Percentiles rank a stretch among this genome's conserved stretches.
These are phyloP conservation scores for Tamias sibiricus DNA, from an alignment of 2,113 vertebrate genomes.

Conservation along the genomic window DNA sequence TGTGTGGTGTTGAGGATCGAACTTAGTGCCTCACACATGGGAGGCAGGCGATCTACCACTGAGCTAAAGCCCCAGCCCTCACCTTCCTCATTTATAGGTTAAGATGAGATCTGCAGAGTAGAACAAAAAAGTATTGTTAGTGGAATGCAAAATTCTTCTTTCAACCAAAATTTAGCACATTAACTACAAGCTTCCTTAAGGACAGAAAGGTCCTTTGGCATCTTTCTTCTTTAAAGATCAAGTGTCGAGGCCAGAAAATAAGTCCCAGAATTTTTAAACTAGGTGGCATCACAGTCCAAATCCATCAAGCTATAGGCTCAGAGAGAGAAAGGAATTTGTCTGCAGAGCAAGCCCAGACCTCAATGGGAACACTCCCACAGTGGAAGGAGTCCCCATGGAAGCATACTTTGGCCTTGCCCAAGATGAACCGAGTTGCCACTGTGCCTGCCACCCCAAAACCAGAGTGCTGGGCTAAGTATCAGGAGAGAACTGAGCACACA, in stretches of 20 bases:
- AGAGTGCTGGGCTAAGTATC: neutral
- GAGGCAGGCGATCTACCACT: too few relatives aligned
- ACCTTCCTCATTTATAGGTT: neutral
- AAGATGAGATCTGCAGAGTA: neutral
- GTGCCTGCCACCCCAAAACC: neutral
- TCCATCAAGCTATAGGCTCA: neutral
- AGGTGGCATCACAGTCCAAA: neutral
- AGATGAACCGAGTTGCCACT: neutral
- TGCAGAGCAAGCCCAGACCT: neutral
- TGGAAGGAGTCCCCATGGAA: neutral
- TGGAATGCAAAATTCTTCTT: slow-evolving; percentile 9
- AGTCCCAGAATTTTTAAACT: neutral
- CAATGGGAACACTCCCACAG: neutral
- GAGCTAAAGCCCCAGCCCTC: too few relatives aligned
- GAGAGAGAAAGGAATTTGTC: neutral
- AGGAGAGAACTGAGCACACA: neutral
- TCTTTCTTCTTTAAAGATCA: neutral
- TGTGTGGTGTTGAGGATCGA: too few relatives aligned
- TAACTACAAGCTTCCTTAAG: neutral
- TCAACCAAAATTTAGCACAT: neutral
- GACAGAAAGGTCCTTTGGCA: slow-evolving; percentile 2
- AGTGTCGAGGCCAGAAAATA: neutral
- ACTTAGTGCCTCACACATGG: too few relatives aligned
- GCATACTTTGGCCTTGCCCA: neutral
- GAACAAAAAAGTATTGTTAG: slow-evolving; percentile 60